Percentiles rank a stretch among this genome's conserved stretches.
These are phyloP conservation scores for Clepsis dumicolana DNA, from an alignment of 2,888 invertebrate species.

Conservation along the genomic window DNA sequence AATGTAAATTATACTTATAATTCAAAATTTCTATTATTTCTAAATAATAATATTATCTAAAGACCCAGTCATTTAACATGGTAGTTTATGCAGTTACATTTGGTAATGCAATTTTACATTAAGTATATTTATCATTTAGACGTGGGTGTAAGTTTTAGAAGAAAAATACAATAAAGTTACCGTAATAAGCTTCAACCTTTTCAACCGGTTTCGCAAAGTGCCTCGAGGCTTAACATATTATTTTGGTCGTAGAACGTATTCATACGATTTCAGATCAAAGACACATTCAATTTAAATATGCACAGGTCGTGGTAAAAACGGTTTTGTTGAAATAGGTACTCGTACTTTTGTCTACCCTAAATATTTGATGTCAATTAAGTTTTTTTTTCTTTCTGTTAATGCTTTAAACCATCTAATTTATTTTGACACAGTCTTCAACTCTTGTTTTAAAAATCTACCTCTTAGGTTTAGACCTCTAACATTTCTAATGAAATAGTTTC, in stretches of 20 bases:
- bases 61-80: not conserved
- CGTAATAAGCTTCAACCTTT: not conserved
- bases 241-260: not conserved
- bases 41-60: not conserved
- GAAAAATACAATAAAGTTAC: not conserved
- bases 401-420: not conserved
- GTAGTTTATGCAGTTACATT: not conserved
- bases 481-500: constrained; percentile 19
- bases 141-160: not conserved
- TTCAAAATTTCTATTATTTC: not conserved
- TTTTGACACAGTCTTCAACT: constrained; percentile 34
- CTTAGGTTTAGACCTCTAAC: constrained; percentile 9
- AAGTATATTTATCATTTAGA: not conserved
- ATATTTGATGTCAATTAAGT: not conserved
- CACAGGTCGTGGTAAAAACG: not conserved
- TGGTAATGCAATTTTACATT: not conserved
- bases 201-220: constrained; percentile 1
- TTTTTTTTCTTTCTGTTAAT: not conserved
- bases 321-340: not conserved
- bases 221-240: not conserved
- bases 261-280: not conserved
- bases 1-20: not conserved
- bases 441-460: constrained; percentile 11
- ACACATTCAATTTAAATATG: constrained; percentile 13
- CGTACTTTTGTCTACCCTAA: not conserved